Evolutionary conservation across 2,888 invertebrate genomes (phyloP).

Genomic region (Melitaea athalia): DNA sequence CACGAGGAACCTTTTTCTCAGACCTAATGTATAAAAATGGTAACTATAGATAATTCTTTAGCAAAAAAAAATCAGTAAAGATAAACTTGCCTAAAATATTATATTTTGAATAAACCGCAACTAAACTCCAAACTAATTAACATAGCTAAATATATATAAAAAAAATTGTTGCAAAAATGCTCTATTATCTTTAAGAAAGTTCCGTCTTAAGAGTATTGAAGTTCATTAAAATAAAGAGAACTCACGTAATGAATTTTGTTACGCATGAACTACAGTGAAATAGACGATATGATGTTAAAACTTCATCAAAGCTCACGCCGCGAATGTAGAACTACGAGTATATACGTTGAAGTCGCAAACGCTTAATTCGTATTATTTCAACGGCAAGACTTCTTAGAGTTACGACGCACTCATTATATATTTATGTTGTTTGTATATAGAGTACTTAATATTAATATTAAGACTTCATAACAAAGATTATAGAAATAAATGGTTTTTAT

Average conservation of each 20-base stretch:
- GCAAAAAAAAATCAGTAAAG: too few relatives aligned
- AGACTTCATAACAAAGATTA: too few relatives aligned
- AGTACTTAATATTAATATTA: background rate
- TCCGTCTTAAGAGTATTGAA: conserved; percentile 2
- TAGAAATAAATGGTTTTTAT: too few relatives aligned
- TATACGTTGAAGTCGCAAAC: background rate
- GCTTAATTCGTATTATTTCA: background rate
- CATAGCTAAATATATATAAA: too few relatives aligned
- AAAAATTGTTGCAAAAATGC: background rate
- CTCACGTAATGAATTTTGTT: conserved; percentile 8
- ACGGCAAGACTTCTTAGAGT: background rate
- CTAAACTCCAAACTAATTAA: too few relatives aligned
- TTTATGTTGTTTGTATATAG: background rate
- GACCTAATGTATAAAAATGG: too few relatives aligned
- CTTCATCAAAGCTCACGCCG: conserved; percentile 4
- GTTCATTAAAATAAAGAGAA: conserved; percentile 1
- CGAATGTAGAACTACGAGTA: conserved; percentile 2
- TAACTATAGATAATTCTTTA: too few relatives aligned
- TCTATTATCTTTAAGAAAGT: background rate
- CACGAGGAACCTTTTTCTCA: too few relatives aligned
- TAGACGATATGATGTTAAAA: conserved; percentile 11
- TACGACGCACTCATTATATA: background rate
- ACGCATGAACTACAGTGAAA: conserved; percentile 7
- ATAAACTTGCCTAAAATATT: too few relatives aligned
- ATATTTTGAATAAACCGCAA: too few relatives aligned